Percentiles rank a stretch among this genome's conserved stretches.
phyloP scores from a whole-genome alignment of 2,888 invertebrate genomes.

The Aphidius colemani region DNA sequence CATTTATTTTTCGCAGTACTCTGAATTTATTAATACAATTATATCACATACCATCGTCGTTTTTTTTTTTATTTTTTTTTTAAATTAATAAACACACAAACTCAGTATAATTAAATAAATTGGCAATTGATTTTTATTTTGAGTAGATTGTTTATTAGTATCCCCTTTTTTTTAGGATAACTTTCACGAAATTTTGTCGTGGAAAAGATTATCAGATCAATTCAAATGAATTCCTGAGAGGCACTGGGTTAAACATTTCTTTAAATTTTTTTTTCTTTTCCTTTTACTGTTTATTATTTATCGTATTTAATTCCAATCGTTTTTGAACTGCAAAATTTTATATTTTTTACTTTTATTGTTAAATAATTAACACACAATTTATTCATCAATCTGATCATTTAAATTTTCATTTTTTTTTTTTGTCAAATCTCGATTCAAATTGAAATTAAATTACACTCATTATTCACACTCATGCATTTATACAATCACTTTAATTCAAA shows the following conservation, averaged over 20 bases:
- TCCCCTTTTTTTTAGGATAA: background rate
- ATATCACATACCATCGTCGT: conserved; percentile 21
- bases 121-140: conserved; percentile 12
- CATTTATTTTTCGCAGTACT: background rate
- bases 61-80: conserved; percentile 10
- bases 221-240: conserved; percentile 28
- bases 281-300: background rate
- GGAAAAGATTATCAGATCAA: conserved; percentile 17
- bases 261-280: conserved; percentile 6
- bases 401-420: background rate
- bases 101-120: conserved; percentile 10
- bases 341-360: background rate
- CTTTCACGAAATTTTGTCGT: conserved; percentile 2
- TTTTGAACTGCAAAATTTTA: background rate
- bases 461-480: background rate
- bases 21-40: conserved; percentile 12
- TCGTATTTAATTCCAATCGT: background rate
- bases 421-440: background rate
- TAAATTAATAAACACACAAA: conserved; percentile 19
- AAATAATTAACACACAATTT: conserved; percentile 1
- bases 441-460: background rate
- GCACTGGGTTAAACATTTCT: conserved; percentile 25
- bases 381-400: conserved; percentile 1
- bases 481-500: background rate
- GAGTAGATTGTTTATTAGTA: background rate